These are phyloP conservation scores for Callionymus lyra DNA, from an alignment of 2,113 vertebrate species.

Conservation along the genomic window DNA sequence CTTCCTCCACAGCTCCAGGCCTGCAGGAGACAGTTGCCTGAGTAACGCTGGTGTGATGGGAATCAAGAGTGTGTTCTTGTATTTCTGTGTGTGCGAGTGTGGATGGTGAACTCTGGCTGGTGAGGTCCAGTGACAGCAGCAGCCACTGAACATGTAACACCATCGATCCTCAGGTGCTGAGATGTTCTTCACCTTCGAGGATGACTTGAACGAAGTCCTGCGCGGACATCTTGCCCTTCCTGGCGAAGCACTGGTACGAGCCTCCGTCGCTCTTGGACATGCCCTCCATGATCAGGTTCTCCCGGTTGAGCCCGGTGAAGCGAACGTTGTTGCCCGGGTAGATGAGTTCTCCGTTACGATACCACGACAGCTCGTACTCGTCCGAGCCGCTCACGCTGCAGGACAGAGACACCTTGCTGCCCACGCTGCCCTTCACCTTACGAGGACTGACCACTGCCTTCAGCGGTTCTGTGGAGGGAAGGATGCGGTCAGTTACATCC, in stretches of 20 bases:
- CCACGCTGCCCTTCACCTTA: slow-evolving; percentile 94
- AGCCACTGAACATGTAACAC: slow-evolving; percentile 32
- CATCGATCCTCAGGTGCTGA: slow-evolving; percentile 27
- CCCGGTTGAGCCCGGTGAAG: slow-evolving; percentile 81
- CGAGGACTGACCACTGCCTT: slow-evolving; percentile 89
- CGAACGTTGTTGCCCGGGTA: slow-evolving; percentile 84
- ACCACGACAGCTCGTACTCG: slow-evolving; percentile 93
- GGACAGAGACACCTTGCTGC: slow-evolving; percentile 93
- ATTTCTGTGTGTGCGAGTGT: slow-evolving; percentile 24
- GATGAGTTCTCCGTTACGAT: slow-evolving; percentile 90
- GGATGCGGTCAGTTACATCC: no score
- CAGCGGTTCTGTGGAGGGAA: slow-evolving; percentile 74
- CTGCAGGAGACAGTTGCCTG: slow-evolving; percentile 74
- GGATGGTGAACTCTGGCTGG: slow-evolving; percentile 16
- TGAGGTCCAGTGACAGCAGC: slow-evolving; percentile 24
- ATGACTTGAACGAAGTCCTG: slow-evolving; percentile 95
- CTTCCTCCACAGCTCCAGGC: slow-evolving; percentile 69
- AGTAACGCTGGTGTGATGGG: slow-evolving; percentile 74
- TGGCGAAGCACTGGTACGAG: slow-evolving; percentile 94
- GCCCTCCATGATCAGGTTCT: slow-evolving; percentile 93
- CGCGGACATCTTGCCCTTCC: slow-evolving; percentile 89
- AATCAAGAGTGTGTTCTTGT: slow-evolving; percentile 22
- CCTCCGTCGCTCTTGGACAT: slow-evolving; percentile 96
- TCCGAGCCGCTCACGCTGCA: slow-evolving; percentile 88
- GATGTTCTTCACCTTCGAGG: slow-evolving; percentile 85